Base-by-base conservation (phyloP, 2,888 invertebrate species). In the Apodemia hepburni region DNA sequence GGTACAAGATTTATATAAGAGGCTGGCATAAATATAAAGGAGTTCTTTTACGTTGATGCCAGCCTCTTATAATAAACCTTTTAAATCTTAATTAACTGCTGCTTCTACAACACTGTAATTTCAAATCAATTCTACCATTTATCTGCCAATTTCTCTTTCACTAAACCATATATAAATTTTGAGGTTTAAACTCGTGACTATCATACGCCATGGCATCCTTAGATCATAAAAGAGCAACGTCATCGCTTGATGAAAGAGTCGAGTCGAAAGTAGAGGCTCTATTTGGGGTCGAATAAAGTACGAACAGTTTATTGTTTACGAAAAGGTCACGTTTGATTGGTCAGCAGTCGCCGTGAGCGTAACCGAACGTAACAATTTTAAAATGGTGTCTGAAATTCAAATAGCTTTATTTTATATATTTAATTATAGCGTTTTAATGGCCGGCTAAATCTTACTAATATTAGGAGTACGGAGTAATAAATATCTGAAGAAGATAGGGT, bases 181-280 rank as follows among this genome's bases (percentile, higher is more conserved):
- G 45, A 60, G 47, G 47, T 54, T 35, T 18, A 60, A 58, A 29
- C 27, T 66, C 62, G 65, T 66, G 65, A 64, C 59, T 33, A 49
- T 58, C 63, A 62, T 51, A 61, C 59, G 59, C 60, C 59, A 49
- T 35, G 45, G 59, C 58, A 64, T 64, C 64, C 66, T 68, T 69
- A 60, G 33, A 64, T 60, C 47, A 57, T 64, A 57, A 60, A 66
- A 61, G 42, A 60, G 67, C 68, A 64, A 63, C 66, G 68, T 68
- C 68, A 68, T 64, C 64, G 61, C 54, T 68, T 68, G 62, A 63
- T 58, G 61, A 60, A 61, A 62, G 61, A 71, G 74, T 77, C 73
- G 79, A 77, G 81, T 79, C 74, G 81, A 84, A 85, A 85, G 84
- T 80, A 76, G 74, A 65, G 64, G 69, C 69, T 70, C 68, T 70